Base-by-base conservation (phyloP, 2,888 invertebrate species). In the Tanytarsus gracilentus region DNA sequence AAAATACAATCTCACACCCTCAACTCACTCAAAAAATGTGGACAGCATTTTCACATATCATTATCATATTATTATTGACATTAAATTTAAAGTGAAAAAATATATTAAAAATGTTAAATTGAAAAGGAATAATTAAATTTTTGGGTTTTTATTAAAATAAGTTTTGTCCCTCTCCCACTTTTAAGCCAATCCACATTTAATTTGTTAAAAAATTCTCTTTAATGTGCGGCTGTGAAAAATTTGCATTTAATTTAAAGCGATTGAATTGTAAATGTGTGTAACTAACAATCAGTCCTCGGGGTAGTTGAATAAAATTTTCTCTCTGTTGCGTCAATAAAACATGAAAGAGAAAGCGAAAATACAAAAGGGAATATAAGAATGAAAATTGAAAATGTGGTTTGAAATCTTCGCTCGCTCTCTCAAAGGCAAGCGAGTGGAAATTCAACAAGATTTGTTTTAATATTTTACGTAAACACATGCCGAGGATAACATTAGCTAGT, bases 381-480 rank as follows among this genome's bases (percentile, higher is more conserved):
- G 18, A 44, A 44, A 44, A 23, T 18, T 11, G 11, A 44, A 18
- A 44, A 18, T 23, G 44, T 23, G 18, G 44, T 14, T 36, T 36
- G 16, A 36, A 36, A n/a, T n/a, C n/a, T 36, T 36, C 16, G 36
- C 23, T 11, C 23, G 44, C 44, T 18, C 21, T 44, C 23, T 8
- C 18, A 23, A 44, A 8, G 44, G 23, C 23, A 18, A 44, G 11
- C 11, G n/a, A n/a, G 23, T 4, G 44, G n/a, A 44, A 40, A 8
- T 44, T 44, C 16, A n/a, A 52, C 11, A 52, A 52, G 52, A 33
- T 52, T 52, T 55, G 40, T 55, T 55, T 55, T 39, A 55, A 55
- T 55, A 55, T 55, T 55, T 55, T 25, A 55, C 16, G 40, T 40
- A 39, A 53, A 53, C 53, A 53, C 53, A 53, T 53, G 53, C 39